Percentiles rank a stretch among this genome's conserved stretches.
Evolutionary conservation across 2,888 invertebrate species (phyloP).

Genomic region (Drosophila emarginata): DNA sequence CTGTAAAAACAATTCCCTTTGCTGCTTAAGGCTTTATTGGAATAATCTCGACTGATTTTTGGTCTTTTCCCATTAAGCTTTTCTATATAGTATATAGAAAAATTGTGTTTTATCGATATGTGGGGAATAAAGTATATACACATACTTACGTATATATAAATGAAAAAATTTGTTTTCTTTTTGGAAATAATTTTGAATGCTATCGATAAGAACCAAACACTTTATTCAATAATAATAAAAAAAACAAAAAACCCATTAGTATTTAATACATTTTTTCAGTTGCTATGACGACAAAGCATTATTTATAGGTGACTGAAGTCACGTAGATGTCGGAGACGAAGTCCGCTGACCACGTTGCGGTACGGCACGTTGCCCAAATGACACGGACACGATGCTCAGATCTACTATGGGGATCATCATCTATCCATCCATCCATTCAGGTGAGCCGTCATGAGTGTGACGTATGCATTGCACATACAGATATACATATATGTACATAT

Average conservation of each 20-base stretch:
- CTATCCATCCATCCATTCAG: not conserved
- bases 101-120: too few relatives aligned
- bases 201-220: too few relatives aligned
- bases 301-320: not conserved
- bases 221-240: not conserved
- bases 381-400: conserved; percentile 4
- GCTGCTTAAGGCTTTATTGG: too few relatives aligned
- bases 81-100: too few relatives aligned
- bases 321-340: conserved; percentile 2
- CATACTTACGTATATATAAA: too few relatives aligned
- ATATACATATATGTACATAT: too few relatives aligned
- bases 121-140: too few relatives aligned
- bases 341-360: not conserved
- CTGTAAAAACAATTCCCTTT: too few relatives aligned
- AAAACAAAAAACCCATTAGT: not conserved
- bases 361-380: conserved; percentile 2
- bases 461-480: not conserved
- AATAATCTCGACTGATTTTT: too few relatives aligned
- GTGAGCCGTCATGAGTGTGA: conserved; percentile 2
- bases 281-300: not conserved
- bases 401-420: not conserved
- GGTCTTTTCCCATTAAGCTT: too few relatives aligned
- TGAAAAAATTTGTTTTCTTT: too few relatives aligned
- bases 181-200: too few relatives aligned
- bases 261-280: not conserved